A percentile compares a stretch with the other conserved stretches of the same genome.
Evolutionary conservation across 92 coral and sea anemone species (phyloP).

Genomic region (Phymanthus crucifer): DNA sequence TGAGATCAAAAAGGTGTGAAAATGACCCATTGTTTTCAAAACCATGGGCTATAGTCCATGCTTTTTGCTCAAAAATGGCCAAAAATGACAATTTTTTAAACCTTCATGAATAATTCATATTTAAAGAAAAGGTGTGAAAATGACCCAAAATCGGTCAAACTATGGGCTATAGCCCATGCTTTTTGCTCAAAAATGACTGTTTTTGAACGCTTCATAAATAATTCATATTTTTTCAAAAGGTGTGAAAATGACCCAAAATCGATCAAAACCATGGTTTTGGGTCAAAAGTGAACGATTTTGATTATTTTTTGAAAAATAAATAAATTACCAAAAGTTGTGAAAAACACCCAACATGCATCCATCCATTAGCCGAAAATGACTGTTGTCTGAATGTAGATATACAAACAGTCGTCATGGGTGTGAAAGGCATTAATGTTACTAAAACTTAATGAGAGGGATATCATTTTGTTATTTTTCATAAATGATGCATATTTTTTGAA

Average conservation of each 20-base stretch:
- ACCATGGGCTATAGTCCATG: slow-evolving; percentile 8
- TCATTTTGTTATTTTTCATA: not conserved
- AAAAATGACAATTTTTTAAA: not conserved
- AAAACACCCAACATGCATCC: not conserved
- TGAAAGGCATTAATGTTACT: too few relatives aligned
- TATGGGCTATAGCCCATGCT: too few relatives aligned
- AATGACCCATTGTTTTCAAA: not conserved
- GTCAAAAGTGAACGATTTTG: too few relatives aligned
- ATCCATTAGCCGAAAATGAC: not conserved
- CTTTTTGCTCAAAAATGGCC: not conserved
- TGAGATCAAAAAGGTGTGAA: not conserved
- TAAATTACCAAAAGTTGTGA: not conserved
- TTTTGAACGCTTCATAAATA: too few relatives aligned
- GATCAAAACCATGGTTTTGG: slow-evolving; percentile 1
- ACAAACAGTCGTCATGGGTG: too few relatives aligned
- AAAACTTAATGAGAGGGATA: too few relatives aligned
- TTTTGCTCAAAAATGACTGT: too few relatives aligned
- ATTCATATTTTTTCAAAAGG: not conserved
- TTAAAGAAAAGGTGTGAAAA: too few relatives aligned
- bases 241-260: not conserved
- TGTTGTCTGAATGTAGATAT: too few relatives aligned
- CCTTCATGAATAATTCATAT: too few relatives aligned
- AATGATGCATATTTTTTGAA: not conserved
- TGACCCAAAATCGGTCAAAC: too few relatives aligned
- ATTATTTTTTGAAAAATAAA: not conserved